Evolutionary conservation across 2,888 invertebrate species (phyloP).

Genomic region (Mycalesis mineus): DNA sequence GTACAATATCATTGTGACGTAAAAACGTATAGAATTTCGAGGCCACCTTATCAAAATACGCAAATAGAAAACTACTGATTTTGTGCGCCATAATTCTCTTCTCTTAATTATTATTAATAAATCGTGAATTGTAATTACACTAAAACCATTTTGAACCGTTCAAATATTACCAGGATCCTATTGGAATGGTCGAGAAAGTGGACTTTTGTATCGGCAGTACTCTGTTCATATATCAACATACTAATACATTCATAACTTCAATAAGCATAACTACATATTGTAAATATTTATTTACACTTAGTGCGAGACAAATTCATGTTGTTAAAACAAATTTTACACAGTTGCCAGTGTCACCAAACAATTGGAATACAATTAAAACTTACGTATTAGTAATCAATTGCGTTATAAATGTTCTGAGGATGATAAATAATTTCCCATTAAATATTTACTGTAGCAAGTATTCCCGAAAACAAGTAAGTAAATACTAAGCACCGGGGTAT

Average conservation of each 20-base stretch:
- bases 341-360: slow-evolving; percentile 25
- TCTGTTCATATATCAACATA: slow-evolving; percentile 47
- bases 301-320: slow-evolving; percentile 39
- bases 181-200: slow-evolving; percentile 63
- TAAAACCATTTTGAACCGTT: slow-evolving; percentile 7
- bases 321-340: slow-evolving; percentile 33
- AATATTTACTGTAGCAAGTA: slow-evolving; percentile 20
- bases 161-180: slow-evolving; percentile 41
- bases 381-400: slow-evolving; percentile 45
- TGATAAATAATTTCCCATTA: slow-evolving; percentile 33
- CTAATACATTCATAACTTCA: slow-evolving; percentile 53
- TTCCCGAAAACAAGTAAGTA: slow-evolving; percentile 27
- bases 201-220: slow-evolving; percentile 35
- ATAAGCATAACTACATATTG: slow-evolving; percentile 43
- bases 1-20: slow-evolving; percentile 53
- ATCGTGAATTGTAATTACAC: slow-evolving; percentile 2
- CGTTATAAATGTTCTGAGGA: slow-evolving; percentile 68
- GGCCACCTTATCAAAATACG: slow-evolving; percentile 33
- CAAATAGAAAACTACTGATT: slow-evolving; percentile 34
- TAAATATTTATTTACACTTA: slow-evolving; percentile 59
- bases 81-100: slow-evolving; percentile 16
- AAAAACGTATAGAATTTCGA: slow-evolving; percentile 46
- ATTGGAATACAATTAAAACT: slow-evolving; percentile 36
- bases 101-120: neutral
- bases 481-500: slow-evolving; percentile 52